Base-by-base conservation (phyloP, 2,888 invertebrate species). In the Limnephilus rhombicus region DNA sequence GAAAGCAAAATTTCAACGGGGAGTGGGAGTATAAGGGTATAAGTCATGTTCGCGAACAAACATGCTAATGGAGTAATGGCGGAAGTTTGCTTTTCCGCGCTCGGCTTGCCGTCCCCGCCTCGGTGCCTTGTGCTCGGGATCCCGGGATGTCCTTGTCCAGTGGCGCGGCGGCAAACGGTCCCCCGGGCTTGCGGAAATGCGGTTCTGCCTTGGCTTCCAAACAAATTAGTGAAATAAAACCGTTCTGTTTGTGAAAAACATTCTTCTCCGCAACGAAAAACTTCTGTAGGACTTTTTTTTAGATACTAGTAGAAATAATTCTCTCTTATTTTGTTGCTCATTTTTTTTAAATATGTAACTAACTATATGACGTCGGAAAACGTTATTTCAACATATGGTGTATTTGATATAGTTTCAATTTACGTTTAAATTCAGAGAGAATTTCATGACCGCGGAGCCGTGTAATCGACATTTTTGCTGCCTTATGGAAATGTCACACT, bases 21-120 rank as follows among this genome's bases (percentile, higher is more conserved):
- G 18, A 83, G 24, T 24, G 24, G 37, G 4, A 15, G 88, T 9
- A 24, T 53, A 18, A 18, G 68, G 37, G 15, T 68, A 88, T 34
- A 88, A 88, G 88, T 88, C 88, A 88, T 68, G 88, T 88, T 86
- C 41, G 13, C 88, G 88, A 53, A 68, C 53, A 68, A 88, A 68
- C 88, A 88, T 37, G 88, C 13, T 88, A 68, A 68, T 68, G 68
- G 68, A 68, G 68, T 68, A 68, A 88, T 88, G 68, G 88, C 37
- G 88, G 68, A 68, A 88, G 88, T 88, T 88, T 68, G 88, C 29
- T 29, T 31, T n/a, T 68, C 31, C 37, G 53, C 88, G 29, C 31
- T 68, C 68, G 53, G 68, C 29, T 68, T 68, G 31, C 29, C 80
- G 18, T 88, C 53, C 68, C 68, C 68, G 68, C 68, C 68, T 68